These are phyloP conservation scores for Diplogasteroides magnus DNA, from an alignment of 1,140 invertebrate species.

Conservation along the genomic window DNA sequence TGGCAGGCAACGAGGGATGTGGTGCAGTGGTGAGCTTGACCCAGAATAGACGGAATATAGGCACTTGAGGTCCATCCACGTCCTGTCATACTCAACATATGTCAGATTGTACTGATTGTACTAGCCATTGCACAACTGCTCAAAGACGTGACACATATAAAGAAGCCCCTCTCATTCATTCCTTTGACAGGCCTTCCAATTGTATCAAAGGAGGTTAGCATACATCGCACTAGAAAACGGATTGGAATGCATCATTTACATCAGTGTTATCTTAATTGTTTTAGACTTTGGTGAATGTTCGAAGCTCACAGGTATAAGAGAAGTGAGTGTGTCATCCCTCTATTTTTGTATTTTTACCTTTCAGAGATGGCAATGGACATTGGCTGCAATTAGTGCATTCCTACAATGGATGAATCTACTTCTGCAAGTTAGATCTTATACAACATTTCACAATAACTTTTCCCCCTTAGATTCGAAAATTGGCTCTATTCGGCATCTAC, in stretches of 20 bases:
- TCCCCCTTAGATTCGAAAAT: conserved; percentile 48
- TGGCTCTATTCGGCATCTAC: conserved; percentile 61
- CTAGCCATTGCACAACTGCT: neutral
- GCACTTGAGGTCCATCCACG: neutral
- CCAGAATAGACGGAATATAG: too few relatives aligned
- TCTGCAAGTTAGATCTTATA: conserved; percentile 54
- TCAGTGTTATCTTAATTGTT: conserved; percentile 58
- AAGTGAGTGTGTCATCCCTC: conserved; percentile 29
- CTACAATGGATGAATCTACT: conserved; percentile 61
- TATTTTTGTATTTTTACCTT: conserved; percentile 46
- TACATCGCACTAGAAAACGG: conserved; percentile 60
- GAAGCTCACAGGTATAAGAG: conserved; percentile 55
- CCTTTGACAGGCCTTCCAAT: conserved; percentile 57
- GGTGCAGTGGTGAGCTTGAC: too few relatives aligned
- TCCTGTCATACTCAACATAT: neutral
- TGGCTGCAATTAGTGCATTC: conserved; percentile 60
- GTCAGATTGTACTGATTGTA: neutral
- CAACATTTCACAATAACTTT: neutral
- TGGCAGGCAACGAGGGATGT: too few relatives aligned
- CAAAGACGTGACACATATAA: neutral
- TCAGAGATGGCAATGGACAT: conserved; percentile 62
- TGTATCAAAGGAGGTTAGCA: conserved; percentile 55
- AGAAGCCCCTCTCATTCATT: neutral
- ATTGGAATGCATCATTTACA: conserved; percentile 60
- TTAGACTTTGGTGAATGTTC: conserved; percentile 59